Evolutionary conservation across 2,888 invertebrate species (phyloP).

Genomic region (Dryadula phaetusa): DNA sequence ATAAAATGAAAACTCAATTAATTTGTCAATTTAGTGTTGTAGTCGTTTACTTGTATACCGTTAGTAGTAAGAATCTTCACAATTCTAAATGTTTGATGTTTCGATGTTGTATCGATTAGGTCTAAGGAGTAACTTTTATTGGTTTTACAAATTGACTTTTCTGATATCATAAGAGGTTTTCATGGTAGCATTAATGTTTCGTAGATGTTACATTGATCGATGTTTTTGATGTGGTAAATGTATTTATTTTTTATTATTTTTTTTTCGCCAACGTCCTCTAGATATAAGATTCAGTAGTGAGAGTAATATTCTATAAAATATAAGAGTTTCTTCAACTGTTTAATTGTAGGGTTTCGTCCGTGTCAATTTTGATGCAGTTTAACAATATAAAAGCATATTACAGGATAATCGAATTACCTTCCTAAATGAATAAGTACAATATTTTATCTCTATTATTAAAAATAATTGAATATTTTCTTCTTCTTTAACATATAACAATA

Average conservation of each 20-base stretch:
- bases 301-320: not conserved
- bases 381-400: slow-evolving; percentile 2
- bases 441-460: slow-evolving; percentile 12
- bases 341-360: not conserved
- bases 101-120: not conserved
- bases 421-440: slow-evolving; percentile 4
- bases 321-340: not conserved
- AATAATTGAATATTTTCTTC: slow-evolving; percentile 2
- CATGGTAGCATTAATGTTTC: slow-evolving; percentile 1
- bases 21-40: not conserved
- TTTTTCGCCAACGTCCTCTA: slow-evolving; percentile 11
- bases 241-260: slow-evolving; percentile 7
- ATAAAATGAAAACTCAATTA: not conserved
- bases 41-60: not conserved
- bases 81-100: slow-evolving; percentile 4
- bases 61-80: not conserved
- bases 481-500: not conserved
- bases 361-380: slow-evolving; percentile 17
- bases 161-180: slow-evolving; percentile 4
- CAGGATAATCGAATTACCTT: slow-evolving; percentile 10
- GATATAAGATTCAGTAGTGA: not conserved
- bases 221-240: slow-evolving; percentile 21
- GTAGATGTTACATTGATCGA: slow-evolving; percentile 4
- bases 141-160: slow-evolving; percentile 6
- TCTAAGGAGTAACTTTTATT: not conserved